Conservation (phyloP, 2,797 vertebrate species). For the Hemibagrus guttatus region DNA sequence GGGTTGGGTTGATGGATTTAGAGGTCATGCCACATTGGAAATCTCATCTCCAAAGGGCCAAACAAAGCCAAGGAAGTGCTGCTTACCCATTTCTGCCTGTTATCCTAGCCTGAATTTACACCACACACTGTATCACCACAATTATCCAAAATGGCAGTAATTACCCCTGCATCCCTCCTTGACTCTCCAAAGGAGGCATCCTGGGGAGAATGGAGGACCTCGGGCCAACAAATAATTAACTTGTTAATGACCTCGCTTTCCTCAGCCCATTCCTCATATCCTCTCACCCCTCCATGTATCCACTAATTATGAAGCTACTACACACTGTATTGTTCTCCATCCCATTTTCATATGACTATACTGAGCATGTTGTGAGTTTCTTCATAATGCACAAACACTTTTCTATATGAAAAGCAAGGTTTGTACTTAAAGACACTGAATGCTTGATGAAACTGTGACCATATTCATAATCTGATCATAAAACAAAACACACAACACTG, state of each 20-base stretch:
- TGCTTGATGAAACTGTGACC: neutral
- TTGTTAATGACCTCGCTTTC: conserved; percentile 67
- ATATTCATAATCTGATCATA: neutral
- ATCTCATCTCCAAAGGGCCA: conserved; percentile 25
- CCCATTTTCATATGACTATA: conserved; percentile 35
- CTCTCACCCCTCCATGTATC: conserved; percentile 53
- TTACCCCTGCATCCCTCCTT: conserved; percentile 55
- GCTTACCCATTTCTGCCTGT: conserved; percentile 48
- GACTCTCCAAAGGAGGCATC: conserved; percentile 53
- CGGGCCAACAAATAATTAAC: conserved; percentile 72
- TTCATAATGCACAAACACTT: neutral
- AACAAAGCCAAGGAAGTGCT: conserved; percentile 35
- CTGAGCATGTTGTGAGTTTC: conserved; percentile 39
- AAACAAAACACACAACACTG: neutral
- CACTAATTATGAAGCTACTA: conserved; percentile 52
- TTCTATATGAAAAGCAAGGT: neutral
- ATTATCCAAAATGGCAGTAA: conserved; percentile 63
- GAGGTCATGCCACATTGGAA: conserved; percentile 10
- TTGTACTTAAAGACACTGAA: neutral
- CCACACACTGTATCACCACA: conserved; percentile 55
- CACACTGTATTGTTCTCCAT: conserved; percentile 43
- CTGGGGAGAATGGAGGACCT: conserved; percentile 62
- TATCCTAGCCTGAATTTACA: conserved; percentile 52
- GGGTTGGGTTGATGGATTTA: conserved; percentile 27
- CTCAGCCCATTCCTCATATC: conserved; percentile 54